Evolutionary conservation across 2,888 invertebrate genomes (phyloP), one percentile per base, ranked within the genome.

Genomic region (Zaprionus lineosus): DNA sequence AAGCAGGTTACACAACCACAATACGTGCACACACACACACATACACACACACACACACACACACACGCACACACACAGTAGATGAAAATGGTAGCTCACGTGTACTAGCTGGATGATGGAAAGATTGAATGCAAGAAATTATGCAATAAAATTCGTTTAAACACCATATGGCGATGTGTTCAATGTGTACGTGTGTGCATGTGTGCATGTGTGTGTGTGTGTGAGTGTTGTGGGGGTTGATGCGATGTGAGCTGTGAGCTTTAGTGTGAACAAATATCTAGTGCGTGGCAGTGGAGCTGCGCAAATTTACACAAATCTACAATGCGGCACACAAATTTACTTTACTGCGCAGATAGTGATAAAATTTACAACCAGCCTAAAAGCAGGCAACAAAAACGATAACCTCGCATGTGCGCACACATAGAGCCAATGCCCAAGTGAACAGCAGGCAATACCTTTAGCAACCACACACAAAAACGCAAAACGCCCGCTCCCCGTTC

Each of bases 301-400:
- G 58, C 37, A 69, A 70, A 84, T 73, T 55, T 74, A 69, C 77
- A 68, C 74, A 69, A 66, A 64, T 76, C 59, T 74, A 69, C 65
- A 57, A 47, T 55, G 63, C 52, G 58, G 52, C 31, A 71, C 37
- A 65, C 61, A 55, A 60, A 68, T 82, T 61, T 78, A 84, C 78
- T 82, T 78, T 68, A 68, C 72, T 55, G 65, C 68, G 62, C 61
- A 78, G 75, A 67, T 78, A 68, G 78, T 78, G 83, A 78, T 84
- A 71, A 78, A 74, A 78, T 78, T 78, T 78, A 78, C 82, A 78
- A 65, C 83, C 72, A 47, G 59, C 64, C 84, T 55, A 68, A 79
- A 84, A 84, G 74, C 59, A 57, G 56, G 24, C 70, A 68, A 59
- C 53, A 50, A 47, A 62, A 62, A 48, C 61, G 41, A 52, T 28